Percentiles rank a stretch among this genome's conserved stretches.
Evolutionary conservation across 2,888 invertebrate species (phyloP).

Genomic region (Nomada lathburiana): DNA sequence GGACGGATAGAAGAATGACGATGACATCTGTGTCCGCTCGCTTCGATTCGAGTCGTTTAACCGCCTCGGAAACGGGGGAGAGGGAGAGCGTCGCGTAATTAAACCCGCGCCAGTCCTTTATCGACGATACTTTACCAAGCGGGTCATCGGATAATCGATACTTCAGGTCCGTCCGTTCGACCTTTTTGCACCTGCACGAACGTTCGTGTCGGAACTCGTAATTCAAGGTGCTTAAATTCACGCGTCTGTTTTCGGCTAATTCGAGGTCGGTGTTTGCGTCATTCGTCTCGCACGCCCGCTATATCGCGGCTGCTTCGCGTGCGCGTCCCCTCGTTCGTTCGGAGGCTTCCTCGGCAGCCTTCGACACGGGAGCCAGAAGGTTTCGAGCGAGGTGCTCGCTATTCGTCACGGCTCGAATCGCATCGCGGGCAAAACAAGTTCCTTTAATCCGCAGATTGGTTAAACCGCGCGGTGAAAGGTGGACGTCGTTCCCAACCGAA

Average conservation of each 20-base stretch:
- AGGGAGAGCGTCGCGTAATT: slow-evolving; percentile 56
- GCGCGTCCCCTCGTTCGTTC: neutral
- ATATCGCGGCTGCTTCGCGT: slow-evolving; percentile 14
- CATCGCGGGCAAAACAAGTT: neutral
- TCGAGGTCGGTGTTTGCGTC: slow-evolving; percentile 60
- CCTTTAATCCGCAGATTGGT: neutral
- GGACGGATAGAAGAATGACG: neutral
- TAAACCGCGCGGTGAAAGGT: neutral
- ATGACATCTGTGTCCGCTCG: slow-evolving; percentile 22
- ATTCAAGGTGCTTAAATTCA: slow-evolving; percentile 48
- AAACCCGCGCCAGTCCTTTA: slow-evolving; percentile 53
- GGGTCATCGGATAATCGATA: slow-evolving; percentile 69
- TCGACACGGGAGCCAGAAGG: neutral
- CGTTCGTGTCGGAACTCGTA: slow-evolving; percentile 57
- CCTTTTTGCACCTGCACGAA: slow-evolving; percentile 57
- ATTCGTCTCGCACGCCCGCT: slow-evolving; percentile 20
- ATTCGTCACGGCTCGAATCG: neutral
- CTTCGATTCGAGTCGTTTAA: slow-evolving; percentile 42
- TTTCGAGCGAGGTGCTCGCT: neutral
- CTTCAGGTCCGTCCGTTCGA: slow-evolving; percentile 60
- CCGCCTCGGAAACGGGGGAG: slow-evolving; percentile 7
- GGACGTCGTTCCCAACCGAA: slow-evolving; percentile 6
- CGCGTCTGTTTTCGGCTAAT: slow-evolving; percentile 36
- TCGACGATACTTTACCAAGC: slow-evolving; percentile 58
- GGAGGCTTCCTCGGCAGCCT: slow-evolving; percentile 24